A percentile compares a stretch with the other conserved stretches of the same genome.
Evolutionary conservation across 2,797 vertebrate genomes (phyloP).

Genomic region (Lagorchestes hirsutus): DNA sequence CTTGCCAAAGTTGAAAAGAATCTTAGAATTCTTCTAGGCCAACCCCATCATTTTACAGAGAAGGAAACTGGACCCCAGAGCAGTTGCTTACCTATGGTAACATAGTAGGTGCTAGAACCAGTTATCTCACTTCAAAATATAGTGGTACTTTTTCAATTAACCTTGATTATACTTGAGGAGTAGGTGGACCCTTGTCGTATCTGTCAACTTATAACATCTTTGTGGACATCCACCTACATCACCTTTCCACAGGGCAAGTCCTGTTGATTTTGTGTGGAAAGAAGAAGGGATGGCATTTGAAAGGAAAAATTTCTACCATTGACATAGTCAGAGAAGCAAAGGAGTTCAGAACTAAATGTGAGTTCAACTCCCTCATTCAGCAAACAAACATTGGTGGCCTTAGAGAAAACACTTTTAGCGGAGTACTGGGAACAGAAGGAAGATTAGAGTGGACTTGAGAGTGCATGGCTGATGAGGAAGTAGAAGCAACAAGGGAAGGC

Average conservation of each 20-base stretch:
- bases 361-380: background rate
- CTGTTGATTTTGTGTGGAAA: background rate
- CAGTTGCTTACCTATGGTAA: background rate
- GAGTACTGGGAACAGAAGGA: background rate
- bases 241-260: background rate
- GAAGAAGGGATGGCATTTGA: background rate
- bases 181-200: background rate
- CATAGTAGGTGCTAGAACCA: background rate
- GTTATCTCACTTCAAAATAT: background rate
- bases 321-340: background rate
- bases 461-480: background rate
- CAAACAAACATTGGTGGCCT: background rate
- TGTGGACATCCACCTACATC: background rate
- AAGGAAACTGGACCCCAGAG: background rate
- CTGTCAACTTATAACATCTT: background rate
- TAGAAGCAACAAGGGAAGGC: background rate
- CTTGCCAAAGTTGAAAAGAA: background rate
- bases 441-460: background rate
- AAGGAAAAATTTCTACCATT: background rate
- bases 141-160: background rate
- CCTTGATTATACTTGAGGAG: background rate
- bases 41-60: background rate
- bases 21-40: background rate
- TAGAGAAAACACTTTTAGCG: background rate
- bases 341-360: background rate